Conservation (phyloP, 2,113 vertebrate genomes). For the Callionymus lyra region DNA sequence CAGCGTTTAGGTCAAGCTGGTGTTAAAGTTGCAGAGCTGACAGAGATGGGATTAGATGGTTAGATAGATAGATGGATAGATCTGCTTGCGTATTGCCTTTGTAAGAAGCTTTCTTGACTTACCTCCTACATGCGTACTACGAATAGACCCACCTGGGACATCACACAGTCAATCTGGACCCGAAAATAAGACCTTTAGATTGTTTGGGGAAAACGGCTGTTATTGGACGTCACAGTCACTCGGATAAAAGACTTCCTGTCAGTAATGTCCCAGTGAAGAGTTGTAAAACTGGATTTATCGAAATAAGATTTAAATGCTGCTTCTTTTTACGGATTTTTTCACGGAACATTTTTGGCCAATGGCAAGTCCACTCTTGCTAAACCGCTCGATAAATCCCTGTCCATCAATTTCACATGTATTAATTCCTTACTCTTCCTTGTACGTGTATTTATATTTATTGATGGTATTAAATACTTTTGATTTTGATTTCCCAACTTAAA, state of each 20-base stretch:
- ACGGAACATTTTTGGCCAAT: too few relatives aligned
- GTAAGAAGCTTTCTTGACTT: conserved; percentile 58
- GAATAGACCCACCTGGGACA: conserved; percentile 25
- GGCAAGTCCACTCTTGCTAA: too few relatives aligned
- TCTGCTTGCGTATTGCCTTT: conserved; percentile 23
- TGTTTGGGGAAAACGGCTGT: conserved; percentile 14
- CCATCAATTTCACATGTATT: too few relatives aligned
- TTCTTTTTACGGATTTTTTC: too few relatives aligned
- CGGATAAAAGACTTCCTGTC: conserved; percentile 40
- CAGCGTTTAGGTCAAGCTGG: conserved; percentile 50
- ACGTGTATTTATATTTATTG: too few relatives aligned
- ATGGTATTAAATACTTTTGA: too few relatives aligned
- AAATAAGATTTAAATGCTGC: too few relatives aligned
- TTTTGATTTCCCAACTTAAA: too few relatives aligned
- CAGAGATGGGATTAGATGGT: conserved; percentile 62
- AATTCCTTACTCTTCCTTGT: too few relatives aligned
- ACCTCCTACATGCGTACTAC: conserved; percentile 18
- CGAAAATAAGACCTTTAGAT: conserved; percentile 11
- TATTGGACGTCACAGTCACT: conserved; percentile 38
- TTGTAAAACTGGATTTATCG: too few relatives aligned
- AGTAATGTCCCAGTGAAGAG: conserved; percentile 37
- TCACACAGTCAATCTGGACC: conserved; percentile 15
- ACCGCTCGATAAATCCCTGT: too few relatives aligned
- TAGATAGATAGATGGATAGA: too few relatives aligned
- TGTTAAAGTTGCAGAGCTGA: conserved; percentile 68